Conservation (phyloP, 2,113 vertebrate genomes). For the Eudyptes chrysolophus region DNA sequence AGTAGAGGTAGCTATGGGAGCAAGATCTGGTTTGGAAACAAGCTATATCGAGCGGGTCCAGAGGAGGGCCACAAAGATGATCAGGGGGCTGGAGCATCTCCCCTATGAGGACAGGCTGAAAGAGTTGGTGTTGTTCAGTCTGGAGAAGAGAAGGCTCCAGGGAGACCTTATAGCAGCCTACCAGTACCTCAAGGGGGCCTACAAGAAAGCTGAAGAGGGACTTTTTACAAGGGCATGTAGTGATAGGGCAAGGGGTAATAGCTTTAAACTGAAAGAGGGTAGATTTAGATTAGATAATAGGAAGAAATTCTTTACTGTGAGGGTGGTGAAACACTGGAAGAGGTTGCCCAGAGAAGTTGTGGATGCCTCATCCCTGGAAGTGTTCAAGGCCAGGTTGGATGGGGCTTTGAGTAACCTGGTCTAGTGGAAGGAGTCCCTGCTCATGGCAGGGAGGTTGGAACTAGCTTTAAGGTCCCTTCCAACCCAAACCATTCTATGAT, state of each 20-base stretch:
- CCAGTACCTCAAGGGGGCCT: background rate
- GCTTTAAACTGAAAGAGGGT: background rate
- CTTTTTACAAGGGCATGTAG: no score
- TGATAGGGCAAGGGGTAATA: rapidly evolving
- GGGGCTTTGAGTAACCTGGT: background rate
- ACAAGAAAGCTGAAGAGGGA: background rate
- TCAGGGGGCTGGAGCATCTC: background rate
- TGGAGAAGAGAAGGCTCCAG: background rate
- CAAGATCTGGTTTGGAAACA: background rate
- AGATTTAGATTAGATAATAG: background rate
- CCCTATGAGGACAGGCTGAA: background rate
- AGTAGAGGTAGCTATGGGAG: background rate
- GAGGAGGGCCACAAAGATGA: rapidly evolving
- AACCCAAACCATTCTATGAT: background rate
- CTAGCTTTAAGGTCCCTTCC: background rate
- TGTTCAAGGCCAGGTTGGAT: background rate
- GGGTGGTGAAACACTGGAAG: rapidly evolving
- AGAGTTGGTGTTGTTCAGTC: background rate
- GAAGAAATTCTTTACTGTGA: background rate
- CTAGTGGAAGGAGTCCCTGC: background rate
- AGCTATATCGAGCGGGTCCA: rapidly evolving
- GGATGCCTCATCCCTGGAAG: background rate
- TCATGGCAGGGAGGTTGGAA: background rate
- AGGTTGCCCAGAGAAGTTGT: background rate
- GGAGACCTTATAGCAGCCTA: background rate